phyloP scores from a whole-genome alignment of 2,113 vertebrate genomes.

The Ammodytes marinus region DNA sequence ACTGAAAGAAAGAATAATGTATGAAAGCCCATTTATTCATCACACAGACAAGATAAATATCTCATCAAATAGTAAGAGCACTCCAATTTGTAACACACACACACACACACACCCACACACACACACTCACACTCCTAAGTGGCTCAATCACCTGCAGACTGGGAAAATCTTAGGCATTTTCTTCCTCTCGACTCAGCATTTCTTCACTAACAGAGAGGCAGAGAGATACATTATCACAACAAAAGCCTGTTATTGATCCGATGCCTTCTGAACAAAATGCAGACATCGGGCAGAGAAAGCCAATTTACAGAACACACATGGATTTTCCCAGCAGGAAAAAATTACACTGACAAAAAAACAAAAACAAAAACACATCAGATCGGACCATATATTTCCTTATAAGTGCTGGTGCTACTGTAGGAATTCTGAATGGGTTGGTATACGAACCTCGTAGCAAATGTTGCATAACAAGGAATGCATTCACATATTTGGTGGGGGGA shows the following conservation, averaged over 20 bases:
- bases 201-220: conserved; percentile 51
- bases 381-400: background rate
- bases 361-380: background rate
- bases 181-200: conserved; percentile 69
- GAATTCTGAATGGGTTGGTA: background rate
- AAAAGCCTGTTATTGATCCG: conserved; percentile 68
- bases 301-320: conserved; percentile 63
- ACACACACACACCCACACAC: conserved; percentile 15
- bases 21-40: conserved; percentile 3
- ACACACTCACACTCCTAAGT: conserved; percentile 13
- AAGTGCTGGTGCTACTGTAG: conserved; percentile 7
- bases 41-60: conserved; percentile 23
- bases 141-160: conserved; percentile 52
- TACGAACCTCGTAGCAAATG: background rate
- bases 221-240: conserved; percentile 57
- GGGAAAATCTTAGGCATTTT: conserved; percentile 44
- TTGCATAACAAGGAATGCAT: background rate
- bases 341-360: conserved; percentile 14
- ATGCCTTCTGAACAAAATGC: conserved; percentile 54
- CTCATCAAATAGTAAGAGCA: conserved; percentile 32
- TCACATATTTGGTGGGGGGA: background rate
- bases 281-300: conserved; percentile 42
- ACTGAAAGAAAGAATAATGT: background rate
- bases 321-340: conserved; percentile 62
- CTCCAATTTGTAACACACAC: conserved; percentile 1